A percentile compares a stretch with the other conserved stretches of the same genome.
Conservation (phyloP, 2,113 vertebrate species). For the Oxyura jamaicensis region DNA sequence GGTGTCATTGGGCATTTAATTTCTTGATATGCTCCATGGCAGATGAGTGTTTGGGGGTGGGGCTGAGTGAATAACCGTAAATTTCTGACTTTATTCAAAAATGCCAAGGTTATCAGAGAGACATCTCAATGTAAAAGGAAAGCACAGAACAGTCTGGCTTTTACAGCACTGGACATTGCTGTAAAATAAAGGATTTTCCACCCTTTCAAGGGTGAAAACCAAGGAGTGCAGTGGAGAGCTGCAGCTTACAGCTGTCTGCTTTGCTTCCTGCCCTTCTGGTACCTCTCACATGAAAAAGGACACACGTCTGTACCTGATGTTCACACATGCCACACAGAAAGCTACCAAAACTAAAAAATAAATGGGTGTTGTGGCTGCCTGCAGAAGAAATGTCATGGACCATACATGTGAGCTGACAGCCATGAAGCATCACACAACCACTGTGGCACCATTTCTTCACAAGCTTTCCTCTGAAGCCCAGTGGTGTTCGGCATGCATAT, state of each 20-base stretch:
- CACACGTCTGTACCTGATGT: not conserved
- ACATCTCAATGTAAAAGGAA: not conserved
- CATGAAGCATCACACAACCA: not conserved
- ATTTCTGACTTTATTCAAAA: not conserved
- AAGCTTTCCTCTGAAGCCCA: not conserved
- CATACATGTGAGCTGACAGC: not conserved
- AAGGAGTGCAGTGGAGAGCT: rapidly evolving
- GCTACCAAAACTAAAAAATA: not conserved
- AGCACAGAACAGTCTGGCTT: not conserved
- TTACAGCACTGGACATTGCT: not conserved
- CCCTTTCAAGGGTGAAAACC: not conserved
- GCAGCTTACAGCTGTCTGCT: not conserved
- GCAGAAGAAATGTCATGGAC: not conserved
- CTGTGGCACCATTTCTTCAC: not conserved
- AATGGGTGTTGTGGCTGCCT: not conserved
- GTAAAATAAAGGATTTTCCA: not conserved
- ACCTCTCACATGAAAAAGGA: not conserved
- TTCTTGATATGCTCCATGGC: not conserved
- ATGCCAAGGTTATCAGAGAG: not conserved
- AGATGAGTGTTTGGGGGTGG: not conserved
- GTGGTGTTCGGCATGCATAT: not conserved
- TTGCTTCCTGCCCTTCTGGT: not conserved
- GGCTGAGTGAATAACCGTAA: not conserved
- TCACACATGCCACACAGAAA: not conserved
- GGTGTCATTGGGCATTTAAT: not conserved